Base-by-base conservation (phyloP, 2,113 vertebrate genomes). In the Stigmatopora argus region DNA sequence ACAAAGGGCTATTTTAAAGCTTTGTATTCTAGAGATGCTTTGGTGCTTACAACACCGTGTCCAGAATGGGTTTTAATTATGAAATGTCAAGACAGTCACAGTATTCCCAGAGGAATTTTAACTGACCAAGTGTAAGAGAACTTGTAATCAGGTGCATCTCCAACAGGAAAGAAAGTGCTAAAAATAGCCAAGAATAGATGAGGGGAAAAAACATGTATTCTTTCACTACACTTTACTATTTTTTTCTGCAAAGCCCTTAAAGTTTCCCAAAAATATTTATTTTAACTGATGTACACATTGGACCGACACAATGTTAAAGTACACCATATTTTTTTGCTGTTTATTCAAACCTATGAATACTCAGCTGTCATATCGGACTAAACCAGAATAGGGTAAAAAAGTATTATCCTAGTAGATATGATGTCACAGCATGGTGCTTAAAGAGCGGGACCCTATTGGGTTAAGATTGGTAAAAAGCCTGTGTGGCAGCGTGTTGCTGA, bases 1-100 rank as follows among this genome's bases (percentile, higher is more conserved):
- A 86, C 87, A 87, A 85, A 86, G 87, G 73, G 62, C 64, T 52
- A 69, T 73, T 81, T 81, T 23, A 62, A 71, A 79, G 66, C 76
- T 31, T 64, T 49, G 73, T 61, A 78, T 38, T 34, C 56, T 34
- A 2, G 69, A 72, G 53, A 67, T 66, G 74, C 81, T 79, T 70
- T 71, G 67, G 67, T 52, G 69, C 73, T 81, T 56, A 38, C 19
- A 18, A 49, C 47, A 2, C 4, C 34, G 62, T 61, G 64, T 7
- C 65, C 3, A 83, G 83, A 26, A 7, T 26, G 12, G 23, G 21
- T 55, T 12, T 21, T 14, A 21, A 14, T 12, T 14, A 7, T 26
- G 12, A 55, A 55, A 26, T 55, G 11, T 55, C 52, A 14, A 55
- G 21, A 26, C 21, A 2, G 4, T 55, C 21, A 26, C 23, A 12